Evolutionary conservation across 2,888 invertebrate species (phyloP).

Genomic region (Pseudoips prasinana): DNA sequence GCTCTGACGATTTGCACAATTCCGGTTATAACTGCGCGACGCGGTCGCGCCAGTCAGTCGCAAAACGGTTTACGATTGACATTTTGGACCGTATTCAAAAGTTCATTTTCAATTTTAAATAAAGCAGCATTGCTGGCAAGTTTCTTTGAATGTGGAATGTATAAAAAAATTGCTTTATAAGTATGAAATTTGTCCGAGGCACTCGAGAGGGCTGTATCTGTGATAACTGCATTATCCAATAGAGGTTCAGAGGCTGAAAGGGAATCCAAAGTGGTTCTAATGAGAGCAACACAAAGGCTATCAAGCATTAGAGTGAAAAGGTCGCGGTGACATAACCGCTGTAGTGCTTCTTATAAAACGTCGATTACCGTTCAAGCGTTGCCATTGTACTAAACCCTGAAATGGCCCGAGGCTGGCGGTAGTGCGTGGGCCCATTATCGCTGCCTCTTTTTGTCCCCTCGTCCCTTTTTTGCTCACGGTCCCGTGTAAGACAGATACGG

Average conservation of each 20-base stretch:
- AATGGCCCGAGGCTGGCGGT: constrained; percentile 52
- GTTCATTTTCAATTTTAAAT: constrained; percentile 13
- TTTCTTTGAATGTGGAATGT: constrained; percentile 6
- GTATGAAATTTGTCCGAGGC: constrained; percentile 20
- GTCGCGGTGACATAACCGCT: constrained; percentile 50
- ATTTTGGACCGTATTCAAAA: constrained; percentile 5
- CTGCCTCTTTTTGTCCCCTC: constrained; percentile 58
- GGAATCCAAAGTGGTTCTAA: constrained; percentile 56
- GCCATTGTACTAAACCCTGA: constrained; percentile 64
- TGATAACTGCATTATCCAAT: constrained; percentile 34
- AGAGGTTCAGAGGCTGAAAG: constrained; percentile 37
- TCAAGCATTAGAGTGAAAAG: constrained; percentile 46
- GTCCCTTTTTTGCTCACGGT: constrained; percentile 55
- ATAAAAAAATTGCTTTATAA: constrained; percentile 11
- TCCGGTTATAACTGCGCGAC: not conserved
- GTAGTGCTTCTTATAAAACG: constrained; percentile 63
- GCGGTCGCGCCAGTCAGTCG: constrained; percentile 4
- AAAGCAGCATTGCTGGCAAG: constrained; percentile 7
- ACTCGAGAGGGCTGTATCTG: constrained; percentile 22
- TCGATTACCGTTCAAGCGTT: constrained; percentile 60
- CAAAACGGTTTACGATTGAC: constrained; percentile 4
- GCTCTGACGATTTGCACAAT: constrained; percentile 1
- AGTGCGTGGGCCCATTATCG: constrained; percentile 65
- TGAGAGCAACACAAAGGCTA: constrained; percentile 56
- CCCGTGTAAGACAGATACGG: constrained; percentile 71